These are phyloP conservation scores for Hydrolagus colliei DNA, from an alignment of 2,797 vertebrate genomes.

Conservation along the genomic window DNA sequence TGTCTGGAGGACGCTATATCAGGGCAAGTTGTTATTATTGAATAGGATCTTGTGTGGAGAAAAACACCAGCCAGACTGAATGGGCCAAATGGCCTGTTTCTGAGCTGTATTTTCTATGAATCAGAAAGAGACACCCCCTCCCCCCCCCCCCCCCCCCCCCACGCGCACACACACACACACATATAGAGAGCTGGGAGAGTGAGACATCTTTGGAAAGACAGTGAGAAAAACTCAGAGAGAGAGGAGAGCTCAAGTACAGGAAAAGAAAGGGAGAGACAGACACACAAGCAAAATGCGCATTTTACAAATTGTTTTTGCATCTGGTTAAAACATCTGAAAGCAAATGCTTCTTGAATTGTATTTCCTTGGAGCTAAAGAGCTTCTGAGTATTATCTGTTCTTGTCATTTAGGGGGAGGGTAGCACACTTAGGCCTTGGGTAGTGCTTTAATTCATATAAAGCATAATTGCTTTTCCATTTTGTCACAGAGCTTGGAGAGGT, in stretches of 20 bases:
- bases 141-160: too few species aligned
- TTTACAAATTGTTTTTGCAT: not conserved
- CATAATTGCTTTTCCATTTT: slow-evolving; percentile 68
- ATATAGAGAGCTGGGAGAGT: too few species aligned
- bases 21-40: too few species aligned
- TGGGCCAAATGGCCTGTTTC: too few species aligned
- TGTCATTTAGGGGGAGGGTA: slow-evolving; percentile 47
- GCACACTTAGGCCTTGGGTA: slow-evolving; percentile 44
- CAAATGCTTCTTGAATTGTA: not conserved
- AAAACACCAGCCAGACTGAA: too few species aligned
- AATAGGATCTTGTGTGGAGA: too few species aligned
- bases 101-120: too few species aligned
- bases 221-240: not conserved
- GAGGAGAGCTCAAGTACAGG: too few species aligned
- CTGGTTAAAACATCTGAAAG: not conserved
- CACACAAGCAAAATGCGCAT: not conserved
- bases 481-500: slow-evolving; percentile 49
- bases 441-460: slow-evolving; percentile 55
- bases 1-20: too few species aligned
- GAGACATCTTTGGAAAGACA: not conserved
- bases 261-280: not conserved
- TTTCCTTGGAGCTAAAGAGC: slow-evolving; percentile 39
- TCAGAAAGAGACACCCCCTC: too few species aligned
- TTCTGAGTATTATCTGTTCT: slow-evolving; percentile 57
- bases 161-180: too few species aligned